These are phyloP conservation scores for western clawed frog (Xenopus tropicalis) DNA, from an alignment of 2,113 vertebrate species.

Conservation along the genomic window UCB_Xtro_10.0 CM004452.2:51783001-51783500, in stretches of 20 bases:
- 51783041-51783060: constrained; percentile 92
- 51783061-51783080: constrained; percentile 94
- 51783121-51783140: constrained; percentile 86
- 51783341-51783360: too few species aligned
- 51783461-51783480: too few species aligned
- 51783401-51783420: too few species aligned
- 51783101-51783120: constrained; percentile 89
- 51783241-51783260: background rate
- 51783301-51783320: too few species aligned
- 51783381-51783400: too few species aligned
- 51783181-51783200: constrained; percentile 87
- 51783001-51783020: constrained; percentile 64
- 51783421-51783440: too few species aligned
- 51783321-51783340: too few species aligned
- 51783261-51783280: too few species aligned
- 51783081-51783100: constrained; percentile 91
- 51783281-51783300: background rate
- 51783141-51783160: constrained; percentile 87
- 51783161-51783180: constrained; percentile 85
- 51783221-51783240: constrained; percentile 44
- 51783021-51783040: constrained; percentile 98
- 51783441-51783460: too few species aligned
- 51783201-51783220: constrained; percentile 76
- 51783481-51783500: too few species aligned
- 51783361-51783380: too few species aligned